Conservation (phyloP, 2,797 vertebrate genomes). For the Falco novaeseelandiae region DNA sequence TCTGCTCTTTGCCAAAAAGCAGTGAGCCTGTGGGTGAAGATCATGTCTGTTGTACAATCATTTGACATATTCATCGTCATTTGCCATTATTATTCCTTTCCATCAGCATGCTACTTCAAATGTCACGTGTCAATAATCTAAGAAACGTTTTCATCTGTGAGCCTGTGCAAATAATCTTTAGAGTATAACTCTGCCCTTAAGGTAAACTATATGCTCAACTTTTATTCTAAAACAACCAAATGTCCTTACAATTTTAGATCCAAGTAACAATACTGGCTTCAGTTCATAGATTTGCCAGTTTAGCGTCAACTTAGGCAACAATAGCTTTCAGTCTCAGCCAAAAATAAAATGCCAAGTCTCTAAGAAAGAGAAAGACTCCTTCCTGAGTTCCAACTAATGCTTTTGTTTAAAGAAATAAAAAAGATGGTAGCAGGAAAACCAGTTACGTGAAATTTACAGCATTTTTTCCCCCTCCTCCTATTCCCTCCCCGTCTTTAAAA, state of each 20-base stretch:
- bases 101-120: background rate
- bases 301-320: slow-evolving; percentile 11
- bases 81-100: background rate
- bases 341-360: slow-evolving; percentile 1
- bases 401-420: slow-evolving; percentile 26
- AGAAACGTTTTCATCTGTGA: background rate
- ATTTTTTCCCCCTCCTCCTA: background rate
- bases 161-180: background rate
- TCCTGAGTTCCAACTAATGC: slow-evolving; percentile 17
- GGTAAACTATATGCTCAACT: background rate
- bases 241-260: slow-evolving; percentile 33
- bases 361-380: slow-evolving; percentile 22
- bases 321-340: slow-evolving; percentile 33
- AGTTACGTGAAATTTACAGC: background rate
- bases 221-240: slow-evolving; percentile 9
- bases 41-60: rapidly evolving
- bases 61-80: background rate
- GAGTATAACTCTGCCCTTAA: background rate
- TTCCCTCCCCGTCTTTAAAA: background rate
- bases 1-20: background rate
- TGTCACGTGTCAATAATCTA: background rate
- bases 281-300: slow-evolving; percentile 48
- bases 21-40: background rate
- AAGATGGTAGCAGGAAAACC: background rate
- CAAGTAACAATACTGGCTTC: slow-evolving; percentile 60